Conservation (phyloP, 2,113 vertebrate species). For the Setophaga coronata region DNA sequence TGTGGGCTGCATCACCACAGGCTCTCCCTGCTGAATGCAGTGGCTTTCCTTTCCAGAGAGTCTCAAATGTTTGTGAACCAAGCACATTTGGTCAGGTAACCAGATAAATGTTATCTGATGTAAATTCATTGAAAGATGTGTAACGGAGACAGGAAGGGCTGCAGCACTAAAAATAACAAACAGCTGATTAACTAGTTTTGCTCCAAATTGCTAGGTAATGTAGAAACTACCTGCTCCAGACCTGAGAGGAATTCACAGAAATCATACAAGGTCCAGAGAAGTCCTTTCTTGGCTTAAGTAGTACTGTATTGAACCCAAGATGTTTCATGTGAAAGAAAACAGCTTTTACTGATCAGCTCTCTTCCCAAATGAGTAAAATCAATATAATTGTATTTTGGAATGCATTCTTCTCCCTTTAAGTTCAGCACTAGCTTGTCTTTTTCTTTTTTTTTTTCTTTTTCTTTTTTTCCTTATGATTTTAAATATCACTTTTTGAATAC, state of each 20-base stretch:
- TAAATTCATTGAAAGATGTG: background rate
- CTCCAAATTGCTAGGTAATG: background rate
- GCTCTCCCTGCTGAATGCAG: background rate
- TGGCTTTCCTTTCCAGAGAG: background rate
- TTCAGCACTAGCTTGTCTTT: background rate
- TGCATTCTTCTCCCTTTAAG: background rate
- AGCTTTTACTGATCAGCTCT: background rate
- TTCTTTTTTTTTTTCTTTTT: background rate
- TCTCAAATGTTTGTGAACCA: background rate
- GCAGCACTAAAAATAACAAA: background rate
- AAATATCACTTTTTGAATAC: background rate
- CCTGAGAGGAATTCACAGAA: background rate
- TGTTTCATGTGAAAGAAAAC: background rate
- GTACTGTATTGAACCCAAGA: background rate
- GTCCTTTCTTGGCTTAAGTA: background rate
- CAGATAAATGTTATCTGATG: background rate
- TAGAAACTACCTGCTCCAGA: background rate
- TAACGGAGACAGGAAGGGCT: background rate
- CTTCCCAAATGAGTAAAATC: background rate
- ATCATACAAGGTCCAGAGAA: background rate
- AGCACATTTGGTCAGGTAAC: fast-evolving
- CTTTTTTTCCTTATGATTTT: background rate
- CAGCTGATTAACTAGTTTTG: background rate
- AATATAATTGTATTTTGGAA: background rate
- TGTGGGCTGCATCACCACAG: background rate